A percentile compares a stretch with the other conserved stretches of the same genome.
These are phyloP conservation scores for Temnothorax curvispinosus DNA, from an alignment of 1,140 invertebrate genomes.

Conservation along the genomic window DNA sequence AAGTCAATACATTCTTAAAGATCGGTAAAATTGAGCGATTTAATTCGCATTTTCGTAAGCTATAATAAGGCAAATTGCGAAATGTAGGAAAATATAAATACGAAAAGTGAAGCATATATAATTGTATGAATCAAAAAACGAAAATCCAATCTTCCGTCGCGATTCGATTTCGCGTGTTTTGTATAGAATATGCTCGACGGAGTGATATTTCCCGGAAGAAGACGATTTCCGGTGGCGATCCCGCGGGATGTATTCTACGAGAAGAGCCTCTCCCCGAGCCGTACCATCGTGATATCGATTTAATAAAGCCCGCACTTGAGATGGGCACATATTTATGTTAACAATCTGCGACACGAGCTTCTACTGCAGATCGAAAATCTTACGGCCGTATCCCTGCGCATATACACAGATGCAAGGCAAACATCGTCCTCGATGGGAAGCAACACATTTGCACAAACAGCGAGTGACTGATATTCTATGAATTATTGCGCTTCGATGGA, in stretches of 20 bases:
- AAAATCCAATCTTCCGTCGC: slow-evolving; percentile 40
- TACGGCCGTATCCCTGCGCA: background rate
- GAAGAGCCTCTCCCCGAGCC: background rate
- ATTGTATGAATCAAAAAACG: slow-evolving; percentile 16
- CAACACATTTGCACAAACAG: slow-evolving; percentile 14
- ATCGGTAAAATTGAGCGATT: background rate
- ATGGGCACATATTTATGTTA: slow-evolving; percentile 32
- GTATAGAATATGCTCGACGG: background rate
- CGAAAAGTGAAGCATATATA: background rate
- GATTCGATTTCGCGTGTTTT: slow-evolving; percentile 15
- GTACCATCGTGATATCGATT: slow-evolving; percentile 14
- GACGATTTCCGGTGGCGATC: slow-evolving; percentile 34
- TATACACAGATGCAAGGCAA: slow-evolving; percentile 18
- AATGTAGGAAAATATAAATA: background rate
- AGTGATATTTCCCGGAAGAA: slow-evolving; percentile 2
- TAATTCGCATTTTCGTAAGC: background rate
- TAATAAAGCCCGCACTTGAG: slow-evolving; percentile 33
- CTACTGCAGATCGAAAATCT: slow-evolving; percentile 27
- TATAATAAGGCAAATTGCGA: background rate
- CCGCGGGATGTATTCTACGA: slow-evolving; percentile 7
- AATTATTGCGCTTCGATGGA: background rate
- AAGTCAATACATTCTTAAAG: background rate
- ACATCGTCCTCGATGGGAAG: background rate
- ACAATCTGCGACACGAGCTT: slow-evolving; percentile 2
- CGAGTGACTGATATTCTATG: background rate